These are phyloP conservation scores for Onchidella celtica DNA, from an alignment of 2,888 invertebrate species.

Conservation along the genomic window DNA sequence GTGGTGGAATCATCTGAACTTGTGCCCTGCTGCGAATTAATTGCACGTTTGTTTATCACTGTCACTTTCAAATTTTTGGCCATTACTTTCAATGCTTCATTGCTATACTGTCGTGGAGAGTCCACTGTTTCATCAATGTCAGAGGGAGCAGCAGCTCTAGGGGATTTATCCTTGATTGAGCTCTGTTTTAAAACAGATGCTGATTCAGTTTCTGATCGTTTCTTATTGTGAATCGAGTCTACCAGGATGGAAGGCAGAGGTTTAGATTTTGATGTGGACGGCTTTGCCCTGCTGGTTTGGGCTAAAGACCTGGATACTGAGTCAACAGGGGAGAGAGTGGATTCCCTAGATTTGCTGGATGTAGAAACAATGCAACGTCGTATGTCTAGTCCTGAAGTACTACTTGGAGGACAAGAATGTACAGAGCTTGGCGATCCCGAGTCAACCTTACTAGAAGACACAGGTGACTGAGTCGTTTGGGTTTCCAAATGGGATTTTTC, in stretches of 20 bases:
- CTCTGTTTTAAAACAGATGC: slow-evolving; percentile 10
- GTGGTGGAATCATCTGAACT: slow-evolving; percentile 8
- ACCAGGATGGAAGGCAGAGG: slow-evolving; percentile 9
- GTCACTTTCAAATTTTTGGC: slow-evolving; percentile 40
- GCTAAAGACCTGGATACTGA: background rate
- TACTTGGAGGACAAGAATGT: slow-evolving; percentile 18
- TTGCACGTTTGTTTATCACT: slow-evolving; percentile 35
- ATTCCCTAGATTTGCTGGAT: slow-evolving; percentile 3
- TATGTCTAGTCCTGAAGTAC: background rate
- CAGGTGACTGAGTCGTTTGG: slow-evolving; percentile 7
- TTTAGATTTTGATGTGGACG: background rate
- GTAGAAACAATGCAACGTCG: background rate
- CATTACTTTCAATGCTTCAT: slow-evolving; percentile 36
- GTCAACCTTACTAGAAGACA: slow-evolving; percentile 9
- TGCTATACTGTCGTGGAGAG: background rate
- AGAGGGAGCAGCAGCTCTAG: background rate
- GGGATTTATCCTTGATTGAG: background rate
- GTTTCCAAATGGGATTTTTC: background rate
- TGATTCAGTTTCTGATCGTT: background rate
- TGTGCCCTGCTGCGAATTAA: background rate
- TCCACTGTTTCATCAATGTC: background rate
- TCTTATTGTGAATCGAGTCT: slow-evolving; percentile 13
- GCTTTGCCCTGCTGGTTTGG: background rate
- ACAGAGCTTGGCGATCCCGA: slow-evolving; percentile 16
- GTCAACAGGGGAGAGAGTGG: slow-evolving; percentile 4